Evolutionary conservation across 2,888 invertebrate species (phyloP).

Genomic region (Eilema sororculum): DNA sequence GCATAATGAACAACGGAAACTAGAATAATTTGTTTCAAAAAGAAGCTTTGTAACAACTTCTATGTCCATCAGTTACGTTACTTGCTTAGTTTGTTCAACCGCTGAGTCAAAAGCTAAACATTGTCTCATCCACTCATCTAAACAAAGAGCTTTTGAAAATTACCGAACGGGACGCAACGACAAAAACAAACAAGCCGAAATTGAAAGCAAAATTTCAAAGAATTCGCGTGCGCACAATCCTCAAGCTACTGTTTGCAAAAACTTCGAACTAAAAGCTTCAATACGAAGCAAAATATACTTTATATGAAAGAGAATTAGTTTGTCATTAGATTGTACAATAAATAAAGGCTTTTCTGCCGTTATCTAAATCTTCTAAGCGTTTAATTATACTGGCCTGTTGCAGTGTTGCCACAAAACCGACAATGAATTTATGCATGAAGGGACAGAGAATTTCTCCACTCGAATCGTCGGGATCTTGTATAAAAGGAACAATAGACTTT

Average conservation of each 20-base stretch:
- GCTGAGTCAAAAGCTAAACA: conserved; percentile 40
- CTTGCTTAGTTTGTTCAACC: conserved; percentile 35
- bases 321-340: conserved; percentile 51
- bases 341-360: conserved; percentile 55
- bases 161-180: conserved; percentile 59
- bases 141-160: conserved; percentile 59
- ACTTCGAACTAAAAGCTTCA: conserved; percentile 43
- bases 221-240: conserved; percentile 67
- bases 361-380: conserved; percentile 71
- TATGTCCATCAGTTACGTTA: conserved; percentile 11
- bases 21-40: conserved; percentile 14
- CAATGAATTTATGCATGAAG: conserved; percentile 86
- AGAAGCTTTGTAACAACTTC: conserved; percentile 25
- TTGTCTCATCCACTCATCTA: conserved; percentile 24
- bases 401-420: conserved; percentile 73
- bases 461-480: conserved; percentile 64
- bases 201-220: conserved; percentile 69
- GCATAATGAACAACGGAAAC: conserved; percentile 9
- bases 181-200: conserved; percentile 62
- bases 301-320: conserved; percentile 53
- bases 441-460: conserved; percentile 71
- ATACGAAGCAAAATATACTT: conserved; percentile 56
- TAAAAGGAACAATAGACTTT: conserved; percentile 84
- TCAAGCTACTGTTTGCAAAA: conserved; percentile 70
- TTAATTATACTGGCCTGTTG: conserved; percentile 78